These are phyloP conservation scores for Arctocebus calabarensis DNA, from an alignment of 2,797 vertebrate species.

Conservation along the genomic window DNA sequence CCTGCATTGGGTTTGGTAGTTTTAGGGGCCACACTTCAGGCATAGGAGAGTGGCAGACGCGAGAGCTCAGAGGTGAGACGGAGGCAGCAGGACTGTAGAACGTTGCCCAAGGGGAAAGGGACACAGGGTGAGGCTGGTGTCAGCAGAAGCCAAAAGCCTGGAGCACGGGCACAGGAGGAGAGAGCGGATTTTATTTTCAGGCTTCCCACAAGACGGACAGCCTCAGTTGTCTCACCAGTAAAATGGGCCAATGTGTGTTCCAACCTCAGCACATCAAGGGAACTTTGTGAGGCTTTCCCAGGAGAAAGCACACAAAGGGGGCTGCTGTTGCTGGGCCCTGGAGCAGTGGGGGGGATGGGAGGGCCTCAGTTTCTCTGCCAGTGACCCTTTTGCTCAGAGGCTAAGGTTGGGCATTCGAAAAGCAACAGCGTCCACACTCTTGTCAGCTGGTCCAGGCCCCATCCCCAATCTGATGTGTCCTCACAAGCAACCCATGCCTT, in stretches of 20 bases:
- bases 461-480: background rate
- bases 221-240: background rate
- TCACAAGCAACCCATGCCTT: background rate
- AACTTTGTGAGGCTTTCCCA: background rate
- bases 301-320: background rate
- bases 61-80: background rate
- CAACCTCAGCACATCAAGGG: fast-evolving
- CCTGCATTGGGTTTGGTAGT: background rate
- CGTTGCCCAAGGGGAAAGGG: background rate
- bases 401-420: background rate
- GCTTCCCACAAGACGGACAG: background rate
- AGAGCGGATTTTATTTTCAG: background rate
- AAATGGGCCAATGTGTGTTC: background rate
- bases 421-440: background rate
- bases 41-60: background rate
- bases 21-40: background rate
- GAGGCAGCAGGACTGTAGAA: fast-evolving
- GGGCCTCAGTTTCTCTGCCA: background rate
- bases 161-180: fast-evolving
- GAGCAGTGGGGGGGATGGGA: fast-evolving
- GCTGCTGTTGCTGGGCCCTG: background rate
- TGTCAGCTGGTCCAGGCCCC: background rate
- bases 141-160: background rate
- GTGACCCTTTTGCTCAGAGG: background rate
- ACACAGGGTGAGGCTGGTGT: background rate